Evolutionary conservation across 1,140 invertebrate species (phyloP), one percentile per base, ranked within the genome.

Genomic region (Manduca sexta): DNA sequence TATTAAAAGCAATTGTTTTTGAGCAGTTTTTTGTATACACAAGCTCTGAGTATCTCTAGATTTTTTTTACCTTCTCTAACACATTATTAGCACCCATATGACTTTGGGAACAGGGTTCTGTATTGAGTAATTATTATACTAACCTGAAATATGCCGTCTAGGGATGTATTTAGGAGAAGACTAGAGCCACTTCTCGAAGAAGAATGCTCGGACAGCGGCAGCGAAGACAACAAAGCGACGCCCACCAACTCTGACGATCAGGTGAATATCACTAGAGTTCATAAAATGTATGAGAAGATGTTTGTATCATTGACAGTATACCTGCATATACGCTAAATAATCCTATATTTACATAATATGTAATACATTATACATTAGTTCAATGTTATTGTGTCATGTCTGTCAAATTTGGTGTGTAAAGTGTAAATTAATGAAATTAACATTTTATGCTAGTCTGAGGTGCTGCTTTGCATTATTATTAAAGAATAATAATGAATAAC

Each of bases 171-270:
- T 64, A 84, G 86, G 61, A 78, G 90, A 83, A 88, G 90, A 60
- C 76, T 92, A 71, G 91, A 92, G 69, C 91, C 91, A 33, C 80
- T 92, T 33, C 87, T 91, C 53, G 91, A 92, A 85, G 91, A 92
- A 82, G 91, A 92, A 26, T 87, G 77, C 49, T 89, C 88, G 1
- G 89, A 89, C 47, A 88, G 79, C 49, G 75, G 74, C 48, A 71
- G 78, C 57, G 71, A 86, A 62, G 69, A 87, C 61, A 76, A 88
- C 75, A 68, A 88, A 63, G 59, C 82, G 43, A 77, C 88, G 17
- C 65, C 84, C 34, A 77, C 88, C 73, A 74, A 88, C 65, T 74
- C 84, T 37, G 80, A 85, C 15, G 86, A 88, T 77, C 88, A 90
- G 89, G 89, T 90, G 89, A 83, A 82, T 82, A 81, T 73, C 46